Evolutionary conservation across 1,140 invertebrate genomes (phyloP), one percentile per base, ranked within the genome.

Genomic region (Drosophila lowei): DNA sequence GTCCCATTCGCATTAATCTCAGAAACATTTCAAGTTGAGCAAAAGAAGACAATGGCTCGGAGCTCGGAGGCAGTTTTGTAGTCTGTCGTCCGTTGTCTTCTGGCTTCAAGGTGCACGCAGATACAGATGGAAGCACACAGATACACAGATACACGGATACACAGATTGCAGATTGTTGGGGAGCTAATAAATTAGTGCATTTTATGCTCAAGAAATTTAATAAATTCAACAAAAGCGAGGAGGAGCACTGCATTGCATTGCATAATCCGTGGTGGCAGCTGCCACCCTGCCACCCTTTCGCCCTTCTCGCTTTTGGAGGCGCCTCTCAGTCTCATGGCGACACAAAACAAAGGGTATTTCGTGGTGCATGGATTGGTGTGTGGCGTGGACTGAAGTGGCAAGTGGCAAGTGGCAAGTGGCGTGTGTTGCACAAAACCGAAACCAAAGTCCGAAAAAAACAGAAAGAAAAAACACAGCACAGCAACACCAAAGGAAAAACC

Each of bases 161-260:
- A 13, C 8, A 42, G 63, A 64, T 62, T 55, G 42, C 43, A 65
- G 60, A 64, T 60, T 77, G 75, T 78, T 88, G 81, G 67, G 42
- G 49, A 65, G 60, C 67, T 60, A 81, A 78, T 81, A 85, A 88
- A 77, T 77, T 77, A 67, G 65, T 42, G 62, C 65, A 86, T 28
- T 81, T 81, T 75, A 75, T 68, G 77, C 65, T 62, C 34, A 44
- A 60, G 73, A 75, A 77, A 77, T 77, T 81, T 77, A 54, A 88
- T 88, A 86, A 85, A 86, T 88, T 72, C 48, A 43, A 28, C 18
- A 56, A 63, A 74, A 58, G 61, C 34, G 34, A 38, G 34, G 11
- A 38, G 34, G 34, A 38, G 34, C 34, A 11, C 11, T 34, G 9
- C 30, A 38, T 38, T 13, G 34, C 34, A 4, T 38, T 38, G 34